Conservation (phyloP, 1,140 invertebrate species). For the Heliconius melpomene region DNA sequence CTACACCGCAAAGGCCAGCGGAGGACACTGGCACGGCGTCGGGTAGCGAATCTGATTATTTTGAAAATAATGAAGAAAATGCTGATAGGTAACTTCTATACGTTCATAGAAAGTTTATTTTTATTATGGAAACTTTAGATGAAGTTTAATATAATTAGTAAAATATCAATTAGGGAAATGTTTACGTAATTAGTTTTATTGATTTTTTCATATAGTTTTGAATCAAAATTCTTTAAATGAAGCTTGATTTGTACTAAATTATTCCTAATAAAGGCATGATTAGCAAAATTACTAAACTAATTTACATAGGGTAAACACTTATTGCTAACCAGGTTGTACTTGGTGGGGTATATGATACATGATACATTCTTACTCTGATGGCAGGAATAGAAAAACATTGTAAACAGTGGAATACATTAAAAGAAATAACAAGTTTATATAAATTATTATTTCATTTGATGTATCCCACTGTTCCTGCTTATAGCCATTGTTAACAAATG, state of each 20-base stretch:
- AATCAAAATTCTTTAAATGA: not conserved
- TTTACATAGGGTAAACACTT: no score
- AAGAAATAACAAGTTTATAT: no score
- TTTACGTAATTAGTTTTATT: not conserved
- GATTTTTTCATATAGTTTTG: not conserved
- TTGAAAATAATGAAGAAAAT: constrained; percentile 80
- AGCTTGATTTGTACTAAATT: not conserved
- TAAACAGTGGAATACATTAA: no score
- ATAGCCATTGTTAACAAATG: no score
- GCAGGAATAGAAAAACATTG: no score
- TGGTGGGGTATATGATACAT: no score
- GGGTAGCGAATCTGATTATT: constrained; percentile 82
- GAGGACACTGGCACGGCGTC: constrained; percentile 78
- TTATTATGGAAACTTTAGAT: not conserved
- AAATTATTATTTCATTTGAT: no score
- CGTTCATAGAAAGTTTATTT: not conserved
- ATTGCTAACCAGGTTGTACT: no score
- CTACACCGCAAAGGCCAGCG: constrained; percentile 41
- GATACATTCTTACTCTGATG: no score
- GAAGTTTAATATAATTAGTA: not conserved
- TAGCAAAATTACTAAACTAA: no score
- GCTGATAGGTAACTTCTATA: constrained; percentile 76
- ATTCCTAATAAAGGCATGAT: no score
- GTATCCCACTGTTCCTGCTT: no score
- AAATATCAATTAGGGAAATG: not conserved